Conservation (phyloP, 2,113 vertebrate species). For the Bettongia penicillata region DNA sequence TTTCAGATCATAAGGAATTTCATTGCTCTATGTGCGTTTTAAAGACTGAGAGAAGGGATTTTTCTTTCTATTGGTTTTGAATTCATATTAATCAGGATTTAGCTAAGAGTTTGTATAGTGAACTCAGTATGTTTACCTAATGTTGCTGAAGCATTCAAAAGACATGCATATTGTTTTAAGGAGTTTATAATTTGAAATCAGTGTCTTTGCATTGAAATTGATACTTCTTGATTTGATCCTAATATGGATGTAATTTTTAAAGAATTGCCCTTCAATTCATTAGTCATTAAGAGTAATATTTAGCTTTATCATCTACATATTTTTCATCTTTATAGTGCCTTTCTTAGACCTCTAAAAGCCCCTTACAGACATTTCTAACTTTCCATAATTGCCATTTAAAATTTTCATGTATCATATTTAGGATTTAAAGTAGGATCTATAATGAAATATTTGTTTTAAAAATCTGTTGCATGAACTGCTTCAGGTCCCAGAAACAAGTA, state of each 20-base stretch:
- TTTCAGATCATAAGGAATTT: constrained; percentile 16
- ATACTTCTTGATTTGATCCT: constrained; percentile 9
- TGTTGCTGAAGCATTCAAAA: constrained; percentile 41
- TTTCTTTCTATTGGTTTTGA: constrained; percentile 21
- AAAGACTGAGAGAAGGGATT: constrained; percentile 34
- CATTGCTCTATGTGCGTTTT: constrained; percentile 44
- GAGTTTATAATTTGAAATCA: constrained; percentile 50
- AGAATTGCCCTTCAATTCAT: constrained; percentile 7
- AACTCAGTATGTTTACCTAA: constrained; percentile 35
- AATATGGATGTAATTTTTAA: neutral
- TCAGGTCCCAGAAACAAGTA: constrained; percentile 19
- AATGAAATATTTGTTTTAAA: constrained; percentile 49
- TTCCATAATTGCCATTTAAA: constrained; percentile 51
- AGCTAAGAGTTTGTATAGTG: constrained; percentile 26
- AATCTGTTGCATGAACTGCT: constrained; percentile 47
- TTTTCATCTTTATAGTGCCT: constrained; percentile 50
- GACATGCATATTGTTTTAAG: constrained; percentile 24
- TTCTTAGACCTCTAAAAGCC: constrained; percentile 53
- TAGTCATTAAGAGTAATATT: constrained; percentile 46
- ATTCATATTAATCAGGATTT: constrained; percentile 24
- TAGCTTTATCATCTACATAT: constrained; percentile 47
- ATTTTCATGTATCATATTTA: constrained; percentile 8
- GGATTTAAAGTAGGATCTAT: constrained; percentile 40
- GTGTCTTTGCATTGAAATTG: neutral
- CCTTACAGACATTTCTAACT: constrained; percentile 49